phyloP scores from a whole-genome alignment of 2,888 invertebrate genomes.

The Parthenolecanium corni region DNA sequence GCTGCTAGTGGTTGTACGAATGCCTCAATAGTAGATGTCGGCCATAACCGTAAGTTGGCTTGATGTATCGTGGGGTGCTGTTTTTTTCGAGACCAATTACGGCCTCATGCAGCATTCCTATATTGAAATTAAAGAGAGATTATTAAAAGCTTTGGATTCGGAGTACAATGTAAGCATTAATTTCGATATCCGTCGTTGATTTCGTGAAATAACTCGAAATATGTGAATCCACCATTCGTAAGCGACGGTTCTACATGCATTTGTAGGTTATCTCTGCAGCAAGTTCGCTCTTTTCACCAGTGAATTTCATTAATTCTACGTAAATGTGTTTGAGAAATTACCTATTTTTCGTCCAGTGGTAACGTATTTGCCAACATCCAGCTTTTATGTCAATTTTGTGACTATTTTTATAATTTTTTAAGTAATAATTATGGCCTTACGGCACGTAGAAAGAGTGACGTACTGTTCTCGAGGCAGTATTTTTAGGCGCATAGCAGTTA shows the following conservation, averaged over 20 bases:
- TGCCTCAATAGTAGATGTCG: conserved; percentile 39
- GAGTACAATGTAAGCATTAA: conserved; percentile 85
- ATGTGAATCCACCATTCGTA: conserved; percentile 24
- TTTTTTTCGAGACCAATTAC: conserved; percentile 41
- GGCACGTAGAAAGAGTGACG: conserved; percentile 25
- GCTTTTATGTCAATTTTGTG: conserved; percentile 22
- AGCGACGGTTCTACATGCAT: conserved; percentile 28
- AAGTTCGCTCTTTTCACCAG: conserved; percentile 23
- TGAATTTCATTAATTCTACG: conserved; percentile 3
- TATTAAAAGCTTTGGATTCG: conserved; percentile 91
- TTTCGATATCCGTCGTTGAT: conserved; percentile 18
- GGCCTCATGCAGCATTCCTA: conserved; percentile 47
- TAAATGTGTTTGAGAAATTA: conserved; percentile 19
- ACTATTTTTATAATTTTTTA: conserved; percentile 22
- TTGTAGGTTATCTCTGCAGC: conserved; percentile 25
- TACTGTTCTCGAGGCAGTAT: conserved; percentile 26
- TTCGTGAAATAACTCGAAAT: conserved; percentile 25
- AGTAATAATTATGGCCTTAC: conserved; percentile 24
- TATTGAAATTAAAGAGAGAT: conserved; percentile 83
- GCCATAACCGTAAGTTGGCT: conserved; percentile 43
- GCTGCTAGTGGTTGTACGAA: conserved; percentile 26
- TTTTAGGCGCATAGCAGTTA: conserved; percentile 18
- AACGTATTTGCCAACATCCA: conserved; percentile 10
- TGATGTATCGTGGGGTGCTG: conserved; percentile 41
- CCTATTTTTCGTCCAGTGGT: conserved; percentile 12